These are phyloP conservation scores for Steinernema carpocapsae DNA, from an alignment of 2,888 invertebrate genomes.

Conservation along the genomic window DNA sequence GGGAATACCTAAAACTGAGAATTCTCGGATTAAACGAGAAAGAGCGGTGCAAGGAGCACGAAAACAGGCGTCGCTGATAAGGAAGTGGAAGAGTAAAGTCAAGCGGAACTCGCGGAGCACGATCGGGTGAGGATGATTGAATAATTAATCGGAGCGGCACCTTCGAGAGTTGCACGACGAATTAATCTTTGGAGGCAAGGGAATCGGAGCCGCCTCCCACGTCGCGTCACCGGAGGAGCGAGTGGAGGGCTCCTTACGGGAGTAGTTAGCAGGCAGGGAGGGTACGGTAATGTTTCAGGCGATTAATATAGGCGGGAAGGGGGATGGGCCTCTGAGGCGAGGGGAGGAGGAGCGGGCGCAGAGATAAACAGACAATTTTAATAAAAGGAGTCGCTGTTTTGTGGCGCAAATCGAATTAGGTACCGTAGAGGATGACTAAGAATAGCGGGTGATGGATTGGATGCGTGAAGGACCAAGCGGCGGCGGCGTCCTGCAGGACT, in stretches of 20 bases:
- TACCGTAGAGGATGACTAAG: slow-evolving; percentile 1
- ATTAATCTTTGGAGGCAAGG: neutral
- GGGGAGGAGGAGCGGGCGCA: neutral
- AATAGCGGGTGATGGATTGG: slow-evolving; percentile 13
- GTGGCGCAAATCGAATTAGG: neutral
- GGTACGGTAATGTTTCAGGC: slow-evolving; percentile 23
- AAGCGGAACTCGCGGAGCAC: too few relatives aligned
- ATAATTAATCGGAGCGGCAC: neutral
- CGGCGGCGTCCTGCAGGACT: neutral
- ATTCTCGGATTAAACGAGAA: neutral
- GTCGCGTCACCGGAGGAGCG: neutral
- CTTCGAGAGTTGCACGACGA: neutral
- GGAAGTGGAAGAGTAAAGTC: too few relatives aligned
- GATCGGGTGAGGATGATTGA: neutral
- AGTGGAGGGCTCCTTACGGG: too few relatives aligned
- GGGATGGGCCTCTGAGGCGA: neutral
- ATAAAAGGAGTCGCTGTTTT: neutral
- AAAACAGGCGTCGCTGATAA: neutral
- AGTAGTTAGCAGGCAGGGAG: neutral
- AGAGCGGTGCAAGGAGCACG: neutral
- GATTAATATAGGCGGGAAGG: slow-evolving; percentile 1
- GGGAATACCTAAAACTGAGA: slow-evolving; percentile 1
- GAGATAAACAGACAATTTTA: slow-evolving; percentile 15
- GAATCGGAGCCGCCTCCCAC: slow-evolving; percentile 6
- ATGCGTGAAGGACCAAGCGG: neutral